A percentile compares a stretch with the other conserved stretches of the same genome.
Conservation (phyloP, 30 jellyfish, hydroid and myxozoan genomes). For the Aurelia aurita region DNA sequence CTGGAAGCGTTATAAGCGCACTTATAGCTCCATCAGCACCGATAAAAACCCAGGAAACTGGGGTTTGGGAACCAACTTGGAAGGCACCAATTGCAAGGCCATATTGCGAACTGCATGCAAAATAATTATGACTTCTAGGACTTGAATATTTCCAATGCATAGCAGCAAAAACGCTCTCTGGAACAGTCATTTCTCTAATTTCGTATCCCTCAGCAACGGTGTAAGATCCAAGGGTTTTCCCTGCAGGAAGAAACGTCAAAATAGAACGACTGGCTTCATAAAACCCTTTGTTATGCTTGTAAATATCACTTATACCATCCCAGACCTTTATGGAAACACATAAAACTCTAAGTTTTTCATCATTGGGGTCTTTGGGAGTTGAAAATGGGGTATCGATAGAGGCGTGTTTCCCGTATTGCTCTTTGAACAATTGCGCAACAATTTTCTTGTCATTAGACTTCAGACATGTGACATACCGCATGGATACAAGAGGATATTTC, state of each 20-base stretch:
- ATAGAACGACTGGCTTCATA: background rate
- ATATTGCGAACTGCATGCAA: background rate
- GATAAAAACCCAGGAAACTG: slow-evolving; percentile 59
- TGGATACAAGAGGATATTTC: background rate
- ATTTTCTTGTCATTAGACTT: background rate
- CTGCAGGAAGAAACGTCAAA: background rate
- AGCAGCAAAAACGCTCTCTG: slow-evolving; percentile 29
- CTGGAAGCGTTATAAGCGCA: slow-evolving; percentile 29
- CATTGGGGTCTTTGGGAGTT: background rate
- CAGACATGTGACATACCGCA: background rate
- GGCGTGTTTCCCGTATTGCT: background rate
- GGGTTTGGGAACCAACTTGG: slow-evolving; percentile 12
- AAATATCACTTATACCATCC: background rate
- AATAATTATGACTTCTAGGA: background rate
- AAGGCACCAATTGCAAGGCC: slow-evolving; percentile 67
- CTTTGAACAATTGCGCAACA: background rate
- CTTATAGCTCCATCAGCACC: slow-evolving; percentile 33
- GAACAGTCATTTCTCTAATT: slow-evolving; percentile 14
- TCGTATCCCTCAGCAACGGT: slow-evolving; percentile 21
- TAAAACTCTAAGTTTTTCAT: background rate
- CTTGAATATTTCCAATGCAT: slow-evolving; percentile 13
- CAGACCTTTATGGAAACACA: background rate
- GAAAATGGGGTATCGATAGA: background rate
- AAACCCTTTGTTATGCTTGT: background rate
- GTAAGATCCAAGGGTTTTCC: background rate